Evolutionary conservation across 2,888 invertebrate genomes (phyloP).

Genomic region (Ophioninae sp.): DNA sequence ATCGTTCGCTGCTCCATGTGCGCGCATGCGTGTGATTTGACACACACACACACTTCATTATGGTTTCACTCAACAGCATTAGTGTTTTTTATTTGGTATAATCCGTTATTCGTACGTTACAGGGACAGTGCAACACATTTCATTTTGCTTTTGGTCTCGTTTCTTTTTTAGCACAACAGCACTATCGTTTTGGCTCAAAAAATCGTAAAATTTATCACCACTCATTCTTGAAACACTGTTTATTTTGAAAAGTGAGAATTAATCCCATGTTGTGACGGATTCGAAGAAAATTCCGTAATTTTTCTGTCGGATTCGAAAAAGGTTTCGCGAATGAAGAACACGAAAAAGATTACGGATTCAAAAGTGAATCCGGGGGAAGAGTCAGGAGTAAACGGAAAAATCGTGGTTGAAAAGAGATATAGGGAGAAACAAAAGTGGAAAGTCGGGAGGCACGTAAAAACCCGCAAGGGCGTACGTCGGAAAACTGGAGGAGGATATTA

Average conservation of each 20-base stretch:
- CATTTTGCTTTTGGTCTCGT: not conserved
- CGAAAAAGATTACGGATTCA: too few relatives aligned
- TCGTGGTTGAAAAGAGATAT: too few relatives aligned
- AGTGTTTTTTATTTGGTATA: conserved; percentile 44
- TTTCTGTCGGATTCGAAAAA: too few relatives aligned
- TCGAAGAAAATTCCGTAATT: not conserved
- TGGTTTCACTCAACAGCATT: conserved; percentile 32
- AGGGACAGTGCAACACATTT: not conserved
- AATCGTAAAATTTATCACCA: not conserved
- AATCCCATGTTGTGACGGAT: not conserved
- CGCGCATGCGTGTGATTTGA: not conserved
- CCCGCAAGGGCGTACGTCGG: too few relatives aligned
- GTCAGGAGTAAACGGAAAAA: too few relatives aligned
- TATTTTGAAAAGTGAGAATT: not conserved
- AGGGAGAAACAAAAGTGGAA: too few relatives aligned
- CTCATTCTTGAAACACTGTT: too few relatives aligned
- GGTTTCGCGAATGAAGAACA: too few relatives aligned
- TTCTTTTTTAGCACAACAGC: not conserved
- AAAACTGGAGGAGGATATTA: too few relatives aligned
- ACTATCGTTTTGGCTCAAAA: not conserved
- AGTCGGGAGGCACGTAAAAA: too few relatives aligned
- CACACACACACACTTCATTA: not conserved
- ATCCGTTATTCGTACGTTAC: conserved; percentile 33
- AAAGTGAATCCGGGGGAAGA: too few relatives aligned
- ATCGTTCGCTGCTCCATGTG: conserved; percentile 14